A percentile compares a stretch with the other conserved stretches of the same genome.
phyloP scores from a whole-genome alignment of 1,140 invertebrate species.

The Drosophila leontia region DNA sequence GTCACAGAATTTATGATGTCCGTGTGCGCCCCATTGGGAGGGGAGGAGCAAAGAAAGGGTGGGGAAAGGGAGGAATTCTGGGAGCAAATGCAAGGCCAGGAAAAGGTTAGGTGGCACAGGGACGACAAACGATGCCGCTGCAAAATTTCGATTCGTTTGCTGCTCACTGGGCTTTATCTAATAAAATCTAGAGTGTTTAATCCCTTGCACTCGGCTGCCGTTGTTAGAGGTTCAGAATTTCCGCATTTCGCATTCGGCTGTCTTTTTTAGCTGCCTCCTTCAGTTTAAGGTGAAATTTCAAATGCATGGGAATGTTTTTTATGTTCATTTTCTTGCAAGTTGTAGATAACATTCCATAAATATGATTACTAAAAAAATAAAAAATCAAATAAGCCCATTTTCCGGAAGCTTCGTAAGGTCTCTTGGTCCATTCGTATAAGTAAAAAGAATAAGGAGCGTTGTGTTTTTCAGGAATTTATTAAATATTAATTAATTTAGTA shows the following conservation, averaged over 20 bases:
- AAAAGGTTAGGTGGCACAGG: conserved; percentile 19
- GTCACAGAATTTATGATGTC: conserved; percentile 77
- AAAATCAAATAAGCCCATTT: neutral
- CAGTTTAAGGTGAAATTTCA: conserved; percentile 14
- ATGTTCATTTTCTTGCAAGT: neutral
- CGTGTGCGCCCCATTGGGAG: conserved; percentile 18
- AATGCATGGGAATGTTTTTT: conserved; percentile 17
- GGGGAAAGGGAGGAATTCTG: neutral
- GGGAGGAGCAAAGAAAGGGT: neutral
- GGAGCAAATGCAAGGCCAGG: neutral
- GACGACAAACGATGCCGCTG: conserved; percentile 46
- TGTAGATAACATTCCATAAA: neutral
- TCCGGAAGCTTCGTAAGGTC: neutral
- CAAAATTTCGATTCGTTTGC: conserved; percentile 64
- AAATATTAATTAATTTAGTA: neutral
- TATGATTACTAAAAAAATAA: neutral
- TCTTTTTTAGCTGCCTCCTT: conserved; percentile 5
- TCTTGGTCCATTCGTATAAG: neutral
- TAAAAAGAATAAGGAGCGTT: neutral
- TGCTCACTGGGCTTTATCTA: conserved; percentile 76
- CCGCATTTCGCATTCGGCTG: conserved; percentile 33
- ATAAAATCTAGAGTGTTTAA: conserved; percentile 82
- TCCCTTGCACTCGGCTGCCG: conserved; percentile 73
- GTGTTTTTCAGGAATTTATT: neutral
- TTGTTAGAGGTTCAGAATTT: conserved; percentile 44